Conservation (phyloP, 2,888 invertebrate genomes). For the Tipula vernalis region DNA sequence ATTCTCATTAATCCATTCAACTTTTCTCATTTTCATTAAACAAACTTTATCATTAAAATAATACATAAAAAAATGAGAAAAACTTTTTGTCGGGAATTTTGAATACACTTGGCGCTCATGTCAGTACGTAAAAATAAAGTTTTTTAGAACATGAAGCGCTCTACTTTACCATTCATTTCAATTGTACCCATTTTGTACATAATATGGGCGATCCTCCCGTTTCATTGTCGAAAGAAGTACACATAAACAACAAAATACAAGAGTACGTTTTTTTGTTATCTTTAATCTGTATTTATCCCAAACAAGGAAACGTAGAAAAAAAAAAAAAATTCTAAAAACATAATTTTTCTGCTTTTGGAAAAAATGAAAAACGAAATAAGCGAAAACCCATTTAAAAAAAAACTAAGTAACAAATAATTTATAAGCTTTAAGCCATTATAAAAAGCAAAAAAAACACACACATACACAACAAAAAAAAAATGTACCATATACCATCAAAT, state of each 20-base stretch:
- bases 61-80: not conserved
- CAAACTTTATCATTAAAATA: not conserved
- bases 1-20: not conserved
- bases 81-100: not conserved
- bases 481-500: constrained; percentile 31
- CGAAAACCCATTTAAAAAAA: not conserved
- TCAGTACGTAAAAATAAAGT: not conserved
- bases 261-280: not conserved
- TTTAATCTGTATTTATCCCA: not conserved
- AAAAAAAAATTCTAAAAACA: not conserved
- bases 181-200: not conserved
- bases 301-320: not conserved
- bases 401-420: not conserved
- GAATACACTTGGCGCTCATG: not conserved
- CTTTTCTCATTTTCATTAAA: not conserved
- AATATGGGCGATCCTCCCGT: not conserved
- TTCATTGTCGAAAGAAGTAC: not conserved
- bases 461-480: not conserved
- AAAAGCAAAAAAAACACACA: not conserved
- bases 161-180: too few relatives aligned
- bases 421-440: not conserved
- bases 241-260: not conserved
- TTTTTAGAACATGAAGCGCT: not conserved
- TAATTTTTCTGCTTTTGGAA: not conserved
- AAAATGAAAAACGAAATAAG: not conserved